A percentile compares a stretch with the other conserved stretches of the same genome.
Evolutionary conservation across 2,797 vertebrate genomes (phyloP).

Genomic region (Rhinoraja longicauda): DNA sequence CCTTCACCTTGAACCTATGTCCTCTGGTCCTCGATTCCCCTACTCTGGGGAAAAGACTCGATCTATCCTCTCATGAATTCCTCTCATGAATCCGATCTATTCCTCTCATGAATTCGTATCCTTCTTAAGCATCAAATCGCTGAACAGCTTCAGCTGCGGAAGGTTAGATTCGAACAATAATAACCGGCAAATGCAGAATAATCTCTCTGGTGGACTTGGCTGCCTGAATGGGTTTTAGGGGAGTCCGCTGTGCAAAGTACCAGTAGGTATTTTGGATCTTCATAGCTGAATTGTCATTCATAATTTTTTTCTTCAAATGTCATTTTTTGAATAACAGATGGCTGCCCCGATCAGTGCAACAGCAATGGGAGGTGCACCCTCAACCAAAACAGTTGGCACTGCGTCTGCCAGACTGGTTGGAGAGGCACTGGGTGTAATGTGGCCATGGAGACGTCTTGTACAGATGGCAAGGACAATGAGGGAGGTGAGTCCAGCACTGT

Average conservation of each 20-base stretch:
- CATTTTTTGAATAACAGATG: slow-evolving; percentile 76
- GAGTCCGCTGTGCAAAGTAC: slow-evolving; percentile 60
- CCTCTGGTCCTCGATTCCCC: too few species aligned
- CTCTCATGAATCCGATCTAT: too few species aligned
- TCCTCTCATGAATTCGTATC: too few species aligned
- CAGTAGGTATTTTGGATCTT: slow-evolving; percentile 30
- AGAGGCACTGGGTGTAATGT: slow-evolving; percentile 94
- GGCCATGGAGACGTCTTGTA: slow-evolving; percentile 96
- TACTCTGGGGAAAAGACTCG: too few species aligned
- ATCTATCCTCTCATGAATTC: too few species aligned
- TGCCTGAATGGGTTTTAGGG: slow-evolving; percentile 68
- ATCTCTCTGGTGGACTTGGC: slow-evolving; percentile 64
- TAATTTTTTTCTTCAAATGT: slow-evolving; percentile 39
- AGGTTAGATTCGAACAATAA: slow-evolving; percentile 48
- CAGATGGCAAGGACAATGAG: slow-evolving; percentile 98
- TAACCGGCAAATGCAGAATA: slow-evolving; percentile 62
- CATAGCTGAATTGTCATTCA: not conserved
- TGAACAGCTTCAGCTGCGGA: slow-evolving; percentile 61
- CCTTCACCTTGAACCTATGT: too few species aligned
- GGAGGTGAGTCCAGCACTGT: slow-evolving; percentile 79
- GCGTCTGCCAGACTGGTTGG: slow-evolving; percentile 97
- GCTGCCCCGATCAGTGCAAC: slow-evolving; percentile 93
- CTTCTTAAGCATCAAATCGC: slow-evolving; percentile 61
- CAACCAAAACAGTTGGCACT: slow-evolving; percentile 99
- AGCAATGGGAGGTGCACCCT: slow-evolving; percentile 95